Evolutionary conservation across 2,888 invertebrate genomes (phyloP), one percentile per base, ranked within the genome.

Genomic region (Nysson spinosus): DNA sequence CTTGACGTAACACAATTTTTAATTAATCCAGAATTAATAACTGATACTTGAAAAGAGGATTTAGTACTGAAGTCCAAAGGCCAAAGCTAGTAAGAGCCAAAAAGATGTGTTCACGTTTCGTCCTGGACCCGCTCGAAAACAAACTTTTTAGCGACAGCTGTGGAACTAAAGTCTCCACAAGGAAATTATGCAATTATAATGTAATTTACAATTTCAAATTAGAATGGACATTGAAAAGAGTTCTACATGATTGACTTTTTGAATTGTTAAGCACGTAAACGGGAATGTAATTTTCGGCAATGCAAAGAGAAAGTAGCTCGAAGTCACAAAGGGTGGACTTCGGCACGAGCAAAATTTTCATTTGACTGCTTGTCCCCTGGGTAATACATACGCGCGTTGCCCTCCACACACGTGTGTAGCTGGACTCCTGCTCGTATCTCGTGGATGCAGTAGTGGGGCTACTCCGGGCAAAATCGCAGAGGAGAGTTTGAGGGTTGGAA

Each of bases 281-380:
- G 39, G 37, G 24, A 14, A 50, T 24, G 35, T 28, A 65, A 65
- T 72, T 75, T 61, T 66, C 56, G 22, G 46, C 43, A 35, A 57
- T 2, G 42, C 40, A 54, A 54, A 58, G 40, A 43, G 50, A 60
- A 60, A 46, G 44, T 16, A 7, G 35, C 19, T 32, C 50, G 35
- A 50, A 62, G 57, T 75, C 46, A 72, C 66, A 75, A 72, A 75
- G 66, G 60, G 46, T 39, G 37, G 54, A 32, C 56, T 62, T 62
- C 32, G 52, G 56, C 22, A 55, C 49, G 75, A 56, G 66, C 49
- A 60, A 77, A 77, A 79, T 77, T 78, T 78, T 75, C 78, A 77
- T 78, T 75, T 64, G 72, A 60, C 50, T 57, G 50, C 34, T n/a
- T n/a, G n/a, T n/a, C n/a, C n/a, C 16, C 35, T 49, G 40, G n/a